Base-by-base conservation (phyloP, 2,888 invertebrate genomes). In the Chloromyia formosa region DNA sequence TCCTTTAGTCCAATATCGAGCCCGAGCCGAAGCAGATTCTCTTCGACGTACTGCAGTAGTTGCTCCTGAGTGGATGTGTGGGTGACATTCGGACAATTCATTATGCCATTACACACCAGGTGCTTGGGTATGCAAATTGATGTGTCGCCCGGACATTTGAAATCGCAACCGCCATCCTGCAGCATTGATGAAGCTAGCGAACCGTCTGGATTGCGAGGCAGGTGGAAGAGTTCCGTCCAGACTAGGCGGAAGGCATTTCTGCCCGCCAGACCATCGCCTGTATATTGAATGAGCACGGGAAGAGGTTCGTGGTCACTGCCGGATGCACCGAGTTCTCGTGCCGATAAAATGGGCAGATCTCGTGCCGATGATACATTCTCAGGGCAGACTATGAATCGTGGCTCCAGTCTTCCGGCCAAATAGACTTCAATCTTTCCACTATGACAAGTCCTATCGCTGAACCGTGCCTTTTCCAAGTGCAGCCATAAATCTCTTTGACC, bases 151-250 rank as follows among this genome's bases (percentile, higher is more conserved):
- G 95, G 95, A 84, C 96, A 96, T 75, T 93, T 90, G 81, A 96
- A 96, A 79, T 93, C 95, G 83, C 96, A 96, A 23, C 90, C 91
- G 73, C 88, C 89, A 80, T 92, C 92, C 42, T 90, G 91, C 69
- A 94, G 85, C 77, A 92, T 89, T 42, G 94, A 93, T 0, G 93
- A 93, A 88, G 93, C 93, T 49, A 92, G 83, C 23, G 91, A 91
- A 0, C 94, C 95, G 79, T 94, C 93, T 20, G 91, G 90, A 84
- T 94, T 94, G 78, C 94, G 89, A 0, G 95, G 95, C 79, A 95
- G 86, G 83, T 95, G 95, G 82, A 91, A 94, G 54, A 95, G 87
- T 79, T 95, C 95, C 1, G 95, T 95, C 95, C 95, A 96, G 14
- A 93, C 94, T 45, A 96, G 91, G 82, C 94, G 94, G 82, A 96